Conservation (phyloP, 2,888 invertebrate genomes). For the Coremacera marginata region DNA sequence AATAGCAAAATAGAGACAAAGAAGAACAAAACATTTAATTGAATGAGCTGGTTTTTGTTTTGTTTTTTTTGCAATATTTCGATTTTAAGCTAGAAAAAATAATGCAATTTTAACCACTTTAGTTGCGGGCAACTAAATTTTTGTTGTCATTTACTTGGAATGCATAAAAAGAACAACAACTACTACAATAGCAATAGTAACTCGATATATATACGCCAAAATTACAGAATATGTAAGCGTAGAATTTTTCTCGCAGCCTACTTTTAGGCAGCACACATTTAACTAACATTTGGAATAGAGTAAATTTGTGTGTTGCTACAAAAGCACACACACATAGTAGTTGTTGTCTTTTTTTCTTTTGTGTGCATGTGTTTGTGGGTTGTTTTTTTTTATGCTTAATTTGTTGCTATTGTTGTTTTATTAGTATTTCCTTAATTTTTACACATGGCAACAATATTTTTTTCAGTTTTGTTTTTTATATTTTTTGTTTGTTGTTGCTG, state of each 20-base stretch:
- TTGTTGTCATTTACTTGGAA: not conserved
- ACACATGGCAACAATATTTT: not conserved
- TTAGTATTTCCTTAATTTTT: not conserved
- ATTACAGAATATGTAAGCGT: not conserved
- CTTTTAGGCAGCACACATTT: constrained; percentile 48
- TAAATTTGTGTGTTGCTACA: not conserved
- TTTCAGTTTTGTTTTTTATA: not conserved
- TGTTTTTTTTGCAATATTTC: no score
- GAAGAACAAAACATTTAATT: not conserved
- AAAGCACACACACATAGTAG: not conserved
- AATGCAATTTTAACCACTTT: constrained; percentile 4
- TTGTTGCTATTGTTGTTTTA: no score
- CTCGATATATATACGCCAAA: constrained; percentile 31
- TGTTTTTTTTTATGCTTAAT: not conserved
- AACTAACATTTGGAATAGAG: not conserved
- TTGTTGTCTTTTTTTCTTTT: not conserved
- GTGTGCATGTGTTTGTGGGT: not conserved
- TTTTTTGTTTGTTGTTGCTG: constrained; percentile 7
- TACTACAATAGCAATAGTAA: not conserved
- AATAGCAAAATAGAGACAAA: not conserved
- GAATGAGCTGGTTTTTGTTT: no score
- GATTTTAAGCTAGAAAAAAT: not conserved
- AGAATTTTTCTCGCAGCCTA: constrained; percentile 47
- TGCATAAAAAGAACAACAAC: constrained; percentile 16
- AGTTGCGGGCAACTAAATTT: constrained; percentile 11